Conservation (phyloP, 2,113 vertebrate species). For the Hipposideros armiger region DNA sequence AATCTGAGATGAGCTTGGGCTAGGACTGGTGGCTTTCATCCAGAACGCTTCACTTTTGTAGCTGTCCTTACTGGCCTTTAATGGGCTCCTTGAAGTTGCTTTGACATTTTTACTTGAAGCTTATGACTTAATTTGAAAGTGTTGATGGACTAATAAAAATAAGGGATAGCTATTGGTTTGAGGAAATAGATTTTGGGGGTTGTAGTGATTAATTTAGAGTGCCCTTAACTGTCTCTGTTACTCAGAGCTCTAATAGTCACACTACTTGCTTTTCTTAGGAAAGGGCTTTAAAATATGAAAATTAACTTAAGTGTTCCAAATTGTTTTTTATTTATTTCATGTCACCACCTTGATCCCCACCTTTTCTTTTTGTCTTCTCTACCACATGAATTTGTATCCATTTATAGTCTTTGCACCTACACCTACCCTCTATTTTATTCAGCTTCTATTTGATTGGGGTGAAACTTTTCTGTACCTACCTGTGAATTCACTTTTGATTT, state of each 20-base stretch:
- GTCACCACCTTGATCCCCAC: neutral
- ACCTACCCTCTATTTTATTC: neutral
- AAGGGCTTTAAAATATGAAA: neutral
- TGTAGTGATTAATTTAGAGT: neutral
- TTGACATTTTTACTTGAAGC: constrained; percentile 36
- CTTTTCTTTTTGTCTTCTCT: neutral
- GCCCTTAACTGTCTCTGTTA: neutral
- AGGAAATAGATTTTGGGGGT: neutral
- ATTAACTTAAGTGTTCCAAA: neutral
- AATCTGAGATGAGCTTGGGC: neutral
- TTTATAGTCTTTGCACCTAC: neutral
- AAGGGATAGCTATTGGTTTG: neutral
- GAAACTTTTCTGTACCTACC: neutral
- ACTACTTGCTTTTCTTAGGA: neutral
- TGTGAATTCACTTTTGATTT: neutral
- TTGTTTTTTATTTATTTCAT: neutral
- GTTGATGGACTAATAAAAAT: neutral
- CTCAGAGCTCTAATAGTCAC: neutral
- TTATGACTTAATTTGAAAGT: neutral
- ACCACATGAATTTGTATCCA: neutral
- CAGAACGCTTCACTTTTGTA: neutral
- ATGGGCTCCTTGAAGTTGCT: neutral
- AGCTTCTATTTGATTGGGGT: neutral
- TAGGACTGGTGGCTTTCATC: neutral
- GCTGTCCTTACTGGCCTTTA: neutral